Evolutionary conservation across 2,797 vertebrate genomes (phyloP).

Genomic region (Sardinella longiceps): DNA sequence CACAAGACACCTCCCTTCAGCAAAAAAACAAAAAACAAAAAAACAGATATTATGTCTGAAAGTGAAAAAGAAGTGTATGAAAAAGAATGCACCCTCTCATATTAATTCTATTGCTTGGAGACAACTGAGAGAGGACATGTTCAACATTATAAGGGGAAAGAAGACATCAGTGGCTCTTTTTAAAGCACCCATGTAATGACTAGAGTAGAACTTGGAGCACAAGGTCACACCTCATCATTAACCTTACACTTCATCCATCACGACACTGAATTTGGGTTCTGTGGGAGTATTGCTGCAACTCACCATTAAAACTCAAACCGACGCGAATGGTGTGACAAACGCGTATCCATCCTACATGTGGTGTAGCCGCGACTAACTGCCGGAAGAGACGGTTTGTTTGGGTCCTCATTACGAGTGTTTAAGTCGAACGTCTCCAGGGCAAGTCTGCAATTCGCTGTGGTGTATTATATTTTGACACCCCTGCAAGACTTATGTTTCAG

Average conservation of each 20-base stretch:
- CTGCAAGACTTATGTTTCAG: slow-evolving; percentile 17
- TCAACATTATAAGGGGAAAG: neutral
- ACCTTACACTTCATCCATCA: neutral
- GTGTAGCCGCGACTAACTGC: slow-evolving; percentile 2
- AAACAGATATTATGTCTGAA: neutral
- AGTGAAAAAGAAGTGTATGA: neutral
- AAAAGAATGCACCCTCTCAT: neutral
- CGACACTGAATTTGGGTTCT: neutral
- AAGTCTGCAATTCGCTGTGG: slow-evolving; percentile 28
- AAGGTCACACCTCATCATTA: neutral
- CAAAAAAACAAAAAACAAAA: neutral
- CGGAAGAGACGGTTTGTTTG: neutral
- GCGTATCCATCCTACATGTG: neutral
- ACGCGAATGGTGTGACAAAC: slow-evolving; percentile 12
- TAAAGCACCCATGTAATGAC: neutral
- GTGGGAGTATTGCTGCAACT: slow-evolving; percentile 12
- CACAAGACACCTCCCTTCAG: neutral
- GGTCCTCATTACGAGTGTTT: slow-evolving; percentile 16
- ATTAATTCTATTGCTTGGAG: neutral
- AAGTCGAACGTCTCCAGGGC: neutral
- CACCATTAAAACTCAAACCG: neutral
- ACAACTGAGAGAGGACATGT: neutral
- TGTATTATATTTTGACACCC: slow-evolving; percentile 29
- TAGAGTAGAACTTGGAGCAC: neutral
- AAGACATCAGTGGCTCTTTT: neutral